Evolutionary conservation across 1,140 invertebrate genomes (phyloP).

Genomic region (Coptotermes formosanus): DNA sequence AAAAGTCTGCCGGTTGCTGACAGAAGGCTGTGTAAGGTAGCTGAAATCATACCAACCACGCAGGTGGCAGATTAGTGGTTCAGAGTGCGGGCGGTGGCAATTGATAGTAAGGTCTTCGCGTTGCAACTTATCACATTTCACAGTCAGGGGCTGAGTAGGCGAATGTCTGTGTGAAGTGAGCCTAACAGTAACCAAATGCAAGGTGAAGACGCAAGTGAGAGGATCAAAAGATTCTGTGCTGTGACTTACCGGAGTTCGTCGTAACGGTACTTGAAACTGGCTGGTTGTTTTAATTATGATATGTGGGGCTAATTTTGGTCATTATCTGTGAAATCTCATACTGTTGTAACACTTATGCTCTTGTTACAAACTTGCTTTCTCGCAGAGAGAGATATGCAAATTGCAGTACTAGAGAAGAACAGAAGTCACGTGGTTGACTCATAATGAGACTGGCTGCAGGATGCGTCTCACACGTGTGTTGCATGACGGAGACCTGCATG

Average conservation of each 20-base stretch:
- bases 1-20: no score
- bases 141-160: no score
- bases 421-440: neutral
- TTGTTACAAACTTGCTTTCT: neutral
- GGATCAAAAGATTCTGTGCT: neutral
- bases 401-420: neutral
- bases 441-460: neutral
- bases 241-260: neutral
- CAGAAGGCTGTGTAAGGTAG: no score
- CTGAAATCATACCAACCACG: no score
- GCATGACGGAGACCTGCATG: neutral
- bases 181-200: neutral
- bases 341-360: neutral
- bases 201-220: neutral
- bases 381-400: neutral
- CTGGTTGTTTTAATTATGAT: neutral
- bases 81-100: no score
- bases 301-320: neutral
- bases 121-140: neutral
- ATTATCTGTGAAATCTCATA: neutral
- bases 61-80: no score
- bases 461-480: neutral
- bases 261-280: neutral
- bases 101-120: neutral
- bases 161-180: neutral